A percentile compares a stretch with the other conserved stretches of the same genome.
These are phyloP conservation scores for Caerostris extrusa DNA, from an alignment of 1,140 invertebrate genomes.

Conservation along the genomic window DNA sequence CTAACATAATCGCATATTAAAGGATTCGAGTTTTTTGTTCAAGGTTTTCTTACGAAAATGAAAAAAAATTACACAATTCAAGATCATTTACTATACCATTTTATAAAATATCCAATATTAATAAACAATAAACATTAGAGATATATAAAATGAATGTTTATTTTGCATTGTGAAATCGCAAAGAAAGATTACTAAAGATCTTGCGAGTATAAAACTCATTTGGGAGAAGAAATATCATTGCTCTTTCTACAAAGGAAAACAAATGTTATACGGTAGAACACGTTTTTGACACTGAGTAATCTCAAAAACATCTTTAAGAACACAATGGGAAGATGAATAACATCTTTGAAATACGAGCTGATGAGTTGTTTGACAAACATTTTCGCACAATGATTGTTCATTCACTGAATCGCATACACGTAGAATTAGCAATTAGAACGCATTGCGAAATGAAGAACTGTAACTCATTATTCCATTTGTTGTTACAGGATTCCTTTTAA, in stretches of 20 bases:
- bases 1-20: too few species aligned
- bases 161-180: not conserved
- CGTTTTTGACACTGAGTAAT: not conserved
- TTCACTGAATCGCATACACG: not conserved
- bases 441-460: not conserved
- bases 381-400: not conserved
- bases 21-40: too few species aligned
- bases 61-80: too few species aligned
- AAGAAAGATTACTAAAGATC: not conserved
- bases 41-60: too few species aligned
- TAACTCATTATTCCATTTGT: not conserved
- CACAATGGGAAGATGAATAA: not conserved
- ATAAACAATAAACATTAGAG: too few species aligned
- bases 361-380: not conserved
- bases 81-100: too few species aligned
- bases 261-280: not conserved
- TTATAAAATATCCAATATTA: too few species aligned
- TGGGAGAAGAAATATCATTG: not conserved
- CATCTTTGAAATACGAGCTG: not conserved
- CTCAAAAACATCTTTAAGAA: not conserved
- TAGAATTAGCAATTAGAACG: not conserved
- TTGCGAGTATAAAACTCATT: not conserved
- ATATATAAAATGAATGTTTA: too few species aligned
- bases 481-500: not conserved
- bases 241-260: not conserved